Conservation (phyloP, 2,797 vertebrate species). For the Neomorphus geoffroyi region DNA sequence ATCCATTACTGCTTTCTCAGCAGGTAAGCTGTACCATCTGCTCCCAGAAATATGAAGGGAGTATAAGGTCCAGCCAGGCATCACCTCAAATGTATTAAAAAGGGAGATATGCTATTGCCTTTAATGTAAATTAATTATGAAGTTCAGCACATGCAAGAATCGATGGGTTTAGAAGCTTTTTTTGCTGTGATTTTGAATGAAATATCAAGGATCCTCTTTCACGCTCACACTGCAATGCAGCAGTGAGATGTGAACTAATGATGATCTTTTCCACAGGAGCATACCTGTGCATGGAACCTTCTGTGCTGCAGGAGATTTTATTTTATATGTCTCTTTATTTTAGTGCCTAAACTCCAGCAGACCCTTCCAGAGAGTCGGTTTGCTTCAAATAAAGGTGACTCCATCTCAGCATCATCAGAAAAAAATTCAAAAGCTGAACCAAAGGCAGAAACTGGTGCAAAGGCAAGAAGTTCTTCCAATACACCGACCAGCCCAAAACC, state of each 20-base stretch:
- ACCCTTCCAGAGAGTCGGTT: constrained; percentile 77
- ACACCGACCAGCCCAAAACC: constrained; percentile 85
- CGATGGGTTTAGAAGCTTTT: not conserved
- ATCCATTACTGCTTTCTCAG: not conserved
- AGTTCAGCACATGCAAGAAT: not conserved
- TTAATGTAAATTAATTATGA: not conserved
- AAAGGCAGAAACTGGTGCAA: constrained; percentile 80
- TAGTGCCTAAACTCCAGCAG: constrained; percentile 78
- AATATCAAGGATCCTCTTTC: not conserved
- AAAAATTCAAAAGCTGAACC: constrained; percentile 81
- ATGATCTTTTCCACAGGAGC: not conserved
- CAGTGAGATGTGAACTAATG: not conserved
- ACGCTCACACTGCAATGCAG: not conserved
- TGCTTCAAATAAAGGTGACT: constrained; percentile 73
- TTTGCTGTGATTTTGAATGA: not conserved
- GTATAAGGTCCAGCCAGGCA: not conserved
- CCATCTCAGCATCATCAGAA: constrained; percentile 75
- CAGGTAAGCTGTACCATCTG: constrained; percentile 25
- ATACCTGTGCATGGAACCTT: not conserved
- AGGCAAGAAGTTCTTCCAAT: constrained; percentile 78
- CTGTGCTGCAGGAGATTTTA: not conserved
- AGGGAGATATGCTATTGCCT: not conserved
- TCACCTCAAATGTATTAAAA: not conserved
- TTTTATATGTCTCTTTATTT: constrained; percentile 10
- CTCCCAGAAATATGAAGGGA: not conserved